Conservation (phyloP, 2,797 vertebrate species). For the Tenualosa thibaudeaui region DNA sequence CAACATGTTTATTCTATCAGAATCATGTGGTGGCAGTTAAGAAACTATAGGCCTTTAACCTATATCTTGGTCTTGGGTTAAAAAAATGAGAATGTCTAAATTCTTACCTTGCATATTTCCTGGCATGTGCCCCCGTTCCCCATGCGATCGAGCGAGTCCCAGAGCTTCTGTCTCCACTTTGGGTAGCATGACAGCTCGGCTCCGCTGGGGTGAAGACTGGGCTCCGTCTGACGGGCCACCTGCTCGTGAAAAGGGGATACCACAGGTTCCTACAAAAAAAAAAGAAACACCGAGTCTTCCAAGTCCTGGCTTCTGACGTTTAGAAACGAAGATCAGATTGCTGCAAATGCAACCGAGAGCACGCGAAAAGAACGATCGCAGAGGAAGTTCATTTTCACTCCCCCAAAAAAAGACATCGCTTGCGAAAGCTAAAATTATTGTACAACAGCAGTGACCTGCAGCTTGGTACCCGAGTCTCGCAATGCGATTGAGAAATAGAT, state of each 20-base stretch:
- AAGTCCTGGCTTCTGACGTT: constrained; percentile 32
- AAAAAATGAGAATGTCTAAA: background rate
- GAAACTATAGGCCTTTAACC: background rate
- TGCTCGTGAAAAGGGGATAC: constrained; percentile 70
- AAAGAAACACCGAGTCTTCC: constrained; percentile 4
- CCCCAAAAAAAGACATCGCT: constrained; percentile 29
- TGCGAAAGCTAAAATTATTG: constrained; percentile 24
- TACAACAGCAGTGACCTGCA: constrained; percentile 1
- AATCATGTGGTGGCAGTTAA: background rate
- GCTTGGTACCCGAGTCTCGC: constrained; percentile 17
- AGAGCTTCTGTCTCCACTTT: constrained; percentile 96
- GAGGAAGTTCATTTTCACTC: constrained; percentile 46
- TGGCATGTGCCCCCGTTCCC: constrained; percentile 93
- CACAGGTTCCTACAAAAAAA: constrained; percentile 56
- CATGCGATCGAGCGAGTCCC: constrained; percentile 94
- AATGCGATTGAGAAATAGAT: constrained; percentile 35
- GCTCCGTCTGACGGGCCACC: constrained; percentile 81
- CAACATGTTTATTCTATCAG: constrained; percentile 5
- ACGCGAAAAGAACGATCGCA: constrained; percentile 27
- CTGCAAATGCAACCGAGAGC: constrained; percentile 29
- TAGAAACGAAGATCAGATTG: constrained; percentile 13
- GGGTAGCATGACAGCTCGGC: constrained; percentile 95
- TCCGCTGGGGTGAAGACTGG: constrained; percentile 74
- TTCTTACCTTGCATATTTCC: constrained; percentile 96
- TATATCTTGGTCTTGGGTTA: background rate